These are phyloP conservation scores for Capromys pilorides DNA, from an alignment of 2,797 vertebrate genomes.

Conservation along the genomic window DNA sequence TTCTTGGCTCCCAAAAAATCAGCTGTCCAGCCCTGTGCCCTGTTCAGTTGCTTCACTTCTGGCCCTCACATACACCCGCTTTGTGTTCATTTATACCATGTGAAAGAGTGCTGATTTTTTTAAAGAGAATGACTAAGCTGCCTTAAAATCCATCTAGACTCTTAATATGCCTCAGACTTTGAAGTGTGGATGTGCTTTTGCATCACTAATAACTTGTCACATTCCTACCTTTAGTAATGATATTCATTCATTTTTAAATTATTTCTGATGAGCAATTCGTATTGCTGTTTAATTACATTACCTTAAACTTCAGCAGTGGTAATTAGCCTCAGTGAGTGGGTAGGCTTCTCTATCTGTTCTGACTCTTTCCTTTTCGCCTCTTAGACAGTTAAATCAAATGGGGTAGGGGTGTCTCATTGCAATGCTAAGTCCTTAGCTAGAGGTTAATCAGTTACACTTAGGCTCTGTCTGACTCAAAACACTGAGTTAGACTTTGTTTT, in stretches of 20 bases:
- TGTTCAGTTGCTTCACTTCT: not conserved
- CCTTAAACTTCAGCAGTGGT: not conserved
- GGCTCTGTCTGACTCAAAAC: not conserved
- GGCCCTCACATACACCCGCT: not conserved
- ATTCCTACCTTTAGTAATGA: not conserved
- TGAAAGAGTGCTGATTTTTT: not conserved
- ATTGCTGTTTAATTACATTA: not conserved
- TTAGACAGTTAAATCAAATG: rapidly evolving
- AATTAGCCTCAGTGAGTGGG: not conserved
- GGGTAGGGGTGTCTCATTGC: not conserved
- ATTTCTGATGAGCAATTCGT: not conserved
- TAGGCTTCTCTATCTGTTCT: not conserved
- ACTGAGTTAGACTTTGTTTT: not conserved
- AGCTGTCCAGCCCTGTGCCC: not conserved
- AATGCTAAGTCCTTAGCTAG: not conserved
- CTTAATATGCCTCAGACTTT: not conserved
- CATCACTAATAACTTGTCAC: too few species aligned
- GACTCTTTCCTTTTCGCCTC: not conserved
- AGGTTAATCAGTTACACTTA: not conserved
- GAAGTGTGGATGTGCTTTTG: not conserved
- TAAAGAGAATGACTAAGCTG: not conserved
- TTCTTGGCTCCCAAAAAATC: not conserved
- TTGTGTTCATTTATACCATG: not conserved
- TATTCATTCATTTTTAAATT: not conserved
- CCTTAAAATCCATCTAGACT: not conserved